Evolutionary conservation across 2,113 vertebrate genomes (phyloP), one percentile per base, ranked within the genome.

Genomic region (Monarcha castaneiventris): DNA sequence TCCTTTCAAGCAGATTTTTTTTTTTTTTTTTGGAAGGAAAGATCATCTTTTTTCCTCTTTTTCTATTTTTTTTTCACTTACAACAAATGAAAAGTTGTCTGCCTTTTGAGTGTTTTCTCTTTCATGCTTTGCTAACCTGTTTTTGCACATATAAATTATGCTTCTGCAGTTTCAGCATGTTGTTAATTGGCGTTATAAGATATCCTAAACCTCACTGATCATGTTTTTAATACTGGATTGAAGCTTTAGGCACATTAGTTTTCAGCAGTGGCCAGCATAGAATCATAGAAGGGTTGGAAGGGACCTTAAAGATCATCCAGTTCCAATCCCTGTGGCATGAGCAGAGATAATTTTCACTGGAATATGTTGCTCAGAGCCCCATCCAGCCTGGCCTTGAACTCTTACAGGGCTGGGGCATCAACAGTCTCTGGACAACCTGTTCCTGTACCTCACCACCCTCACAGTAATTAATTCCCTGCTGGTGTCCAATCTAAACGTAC

Each of bases 11-110:
- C 26, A 56, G 13, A 4, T 13, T 32, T 16, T 9, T 21, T 32
- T 12, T 21, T 18, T 35, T 76, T 37, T 43, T 16, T 56, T 33
- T 23, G 12, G 1, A 20, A 30, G 41, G 23, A 41, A 51, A 16
- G 0, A 14, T 39, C 2, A 16, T 21, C 0, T 25, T 48, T 49
- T 49, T 59, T 37, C 17, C 16, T 6, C 4, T 7, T 46, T 56
- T 71, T 61, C 41, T 30, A 6, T 62, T 18, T 46, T 39, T 74
- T 80, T 73, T 78, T 51, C 25, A 46, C 5, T 73, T 66, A 8
- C 3, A 44, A 23, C 7, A 84, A 76, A 43, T 15, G 29, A 55
- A 67, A 73, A n/a, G 1, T 30, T 1, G 3, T 25, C 15, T 55
- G 11, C 18, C 15, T 71, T 66, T 46, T 29, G 13, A 66, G 3